phyloP scores from a whole-genome alignment of 2,797 vertebrate genomes.

The Protonibea diacanthus region DNA sequence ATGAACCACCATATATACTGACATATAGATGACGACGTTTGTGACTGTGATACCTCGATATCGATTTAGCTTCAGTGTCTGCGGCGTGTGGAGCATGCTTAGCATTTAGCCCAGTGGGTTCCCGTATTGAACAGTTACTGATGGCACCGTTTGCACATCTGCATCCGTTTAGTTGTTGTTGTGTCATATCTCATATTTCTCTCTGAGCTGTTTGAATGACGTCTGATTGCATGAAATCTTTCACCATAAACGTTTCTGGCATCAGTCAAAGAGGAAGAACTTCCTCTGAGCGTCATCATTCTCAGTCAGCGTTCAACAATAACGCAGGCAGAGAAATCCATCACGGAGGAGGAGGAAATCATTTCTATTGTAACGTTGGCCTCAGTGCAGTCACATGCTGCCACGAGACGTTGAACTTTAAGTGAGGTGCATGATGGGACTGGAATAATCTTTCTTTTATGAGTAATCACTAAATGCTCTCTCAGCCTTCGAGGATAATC shows the following conservation, averaged over 20 bases:
- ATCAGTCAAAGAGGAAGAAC: slow-evolving; percentile 20
- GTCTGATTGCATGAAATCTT: slow-evolving; percentile 36
- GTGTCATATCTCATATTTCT: not conserved
- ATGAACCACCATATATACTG: too few species aligned
- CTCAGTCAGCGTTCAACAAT: slow-evolving; percentile 20
- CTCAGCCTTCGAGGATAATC: slow-evolving; percentile 35
- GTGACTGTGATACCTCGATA: too few species aligned
- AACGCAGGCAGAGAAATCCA: slow-evolving; percentile 15
- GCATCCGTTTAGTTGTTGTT: not conserved
- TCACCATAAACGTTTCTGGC: slow-evolving; percentile 20
- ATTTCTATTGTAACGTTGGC: not conserved
- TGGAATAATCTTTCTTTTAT: slow-evolving; percentile 45
- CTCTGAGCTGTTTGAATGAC: not conserved
- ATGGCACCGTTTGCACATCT: not conserved
- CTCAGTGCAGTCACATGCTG: rapidly evolving
- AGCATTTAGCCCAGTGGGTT: too few species aligned
- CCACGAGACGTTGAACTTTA: slow-evolving; percentile 21
- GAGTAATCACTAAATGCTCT: slow-evolving; percentile 58
- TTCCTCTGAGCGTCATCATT: slow-evolving; percentile 35
- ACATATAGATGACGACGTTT: too few species aligned
- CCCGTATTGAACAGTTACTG: not conserved
- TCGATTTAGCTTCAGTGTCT: too few species aligned
- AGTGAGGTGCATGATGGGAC: slow-evolving; percentile 24
- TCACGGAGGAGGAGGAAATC: slow-evolving; percentile 22
- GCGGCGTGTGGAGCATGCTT: too few species aligned